phyloP scores from a whole-genome alignment of 2,797 vertebrate genomes.

The Pseudocheirus occidentalis region DNA sequence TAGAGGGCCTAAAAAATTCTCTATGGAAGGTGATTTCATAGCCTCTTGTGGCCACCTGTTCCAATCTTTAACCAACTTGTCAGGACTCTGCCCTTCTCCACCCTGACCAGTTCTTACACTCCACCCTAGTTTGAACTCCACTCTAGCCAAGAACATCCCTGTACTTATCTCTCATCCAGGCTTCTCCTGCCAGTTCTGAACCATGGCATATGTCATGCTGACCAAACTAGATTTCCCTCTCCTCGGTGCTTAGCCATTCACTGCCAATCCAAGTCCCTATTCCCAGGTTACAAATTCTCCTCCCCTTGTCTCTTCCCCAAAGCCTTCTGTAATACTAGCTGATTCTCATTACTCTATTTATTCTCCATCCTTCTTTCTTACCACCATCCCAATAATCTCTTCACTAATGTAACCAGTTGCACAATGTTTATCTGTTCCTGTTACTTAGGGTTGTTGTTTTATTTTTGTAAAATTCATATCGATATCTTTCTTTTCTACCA shows the following conservation, averaged over 20 bases:
- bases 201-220: not conserved
- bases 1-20: not conserved
- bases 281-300: not conserved
- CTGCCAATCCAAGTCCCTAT: not conserved
- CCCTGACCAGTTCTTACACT: not conserved
- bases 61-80: not conserved
- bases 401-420: not conserved
- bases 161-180: not conserved
- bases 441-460: not conserved
- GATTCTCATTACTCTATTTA: not conserved
- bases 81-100: not conserved
- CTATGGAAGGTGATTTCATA: not conserved
- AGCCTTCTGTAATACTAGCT: not conserved
- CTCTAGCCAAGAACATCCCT: not conserved
- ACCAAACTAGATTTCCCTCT: not conserved
- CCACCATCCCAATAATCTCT: conserved; percentile 5
- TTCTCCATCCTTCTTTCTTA: not conserved
- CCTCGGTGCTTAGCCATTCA: not conserved
- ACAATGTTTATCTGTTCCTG: not conserved
- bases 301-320: not conserved
- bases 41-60: not conserved
- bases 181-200: not conserved
- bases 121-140: not conserved
- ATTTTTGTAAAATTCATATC: not conserved
- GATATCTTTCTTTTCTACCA: not conserved